Evolutionary conservation across 2,888 invertebrate genomes (phyloP).

Genomic region (Caenorhabditis drosophilae): DNA sequence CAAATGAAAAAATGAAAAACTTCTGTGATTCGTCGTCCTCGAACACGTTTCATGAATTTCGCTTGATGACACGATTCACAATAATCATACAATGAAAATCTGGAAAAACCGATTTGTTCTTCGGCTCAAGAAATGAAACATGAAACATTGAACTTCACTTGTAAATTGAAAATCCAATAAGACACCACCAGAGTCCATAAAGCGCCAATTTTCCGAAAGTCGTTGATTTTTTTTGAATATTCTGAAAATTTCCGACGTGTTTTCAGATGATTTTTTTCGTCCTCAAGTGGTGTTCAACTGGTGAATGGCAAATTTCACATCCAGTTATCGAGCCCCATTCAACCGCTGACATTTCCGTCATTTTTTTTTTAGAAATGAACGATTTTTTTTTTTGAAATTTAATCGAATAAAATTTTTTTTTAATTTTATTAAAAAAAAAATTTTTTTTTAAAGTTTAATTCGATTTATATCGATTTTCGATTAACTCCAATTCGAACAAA

Average conservation of each 20-base stretch:
- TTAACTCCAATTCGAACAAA: too few species aligned
- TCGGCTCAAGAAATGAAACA: neutral
- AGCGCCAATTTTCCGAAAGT: conserved; percentile 19
- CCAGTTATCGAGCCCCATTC: neutral
- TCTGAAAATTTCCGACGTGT: conserved; percentile 3
- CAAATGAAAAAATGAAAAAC: conserved; percentile 3
- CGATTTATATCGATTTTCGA: too few species aligned
- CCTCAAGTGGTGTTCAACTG: neutral
- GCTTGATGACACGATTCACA: conserved; percentile 19
- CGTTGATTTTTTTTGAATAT: conserved; percentile 9
- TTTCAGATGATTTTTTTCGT: neutral
- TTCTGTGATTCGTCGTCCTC: neutral
- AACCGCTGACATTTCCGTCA: neutral
- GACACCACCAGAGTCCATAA: conserved; percentile 29
- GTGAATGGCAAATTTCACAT: conserved; percentile 1
- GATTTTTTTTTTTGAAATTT: neutral
- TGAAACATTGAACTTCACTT: conserved; percentile 2
- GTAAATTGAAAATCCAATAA: conserved; percentile 15
- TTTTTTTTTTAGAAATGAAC: neutral
- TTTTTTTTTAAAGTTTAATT: too few species aligned
- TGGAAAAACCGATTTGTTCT: too few species aligned
- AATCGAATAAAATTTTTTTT: neutral
- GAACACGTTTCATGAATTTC: conserved; percentile 14
- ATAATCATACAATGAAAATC: conserved; percentile 9
- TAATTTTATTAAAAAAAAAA: too few species aligned